phyloP scores from a whole-genome alignment of 2,888 invertebrate genomes.

The Poecilus cupreus region DNA sequence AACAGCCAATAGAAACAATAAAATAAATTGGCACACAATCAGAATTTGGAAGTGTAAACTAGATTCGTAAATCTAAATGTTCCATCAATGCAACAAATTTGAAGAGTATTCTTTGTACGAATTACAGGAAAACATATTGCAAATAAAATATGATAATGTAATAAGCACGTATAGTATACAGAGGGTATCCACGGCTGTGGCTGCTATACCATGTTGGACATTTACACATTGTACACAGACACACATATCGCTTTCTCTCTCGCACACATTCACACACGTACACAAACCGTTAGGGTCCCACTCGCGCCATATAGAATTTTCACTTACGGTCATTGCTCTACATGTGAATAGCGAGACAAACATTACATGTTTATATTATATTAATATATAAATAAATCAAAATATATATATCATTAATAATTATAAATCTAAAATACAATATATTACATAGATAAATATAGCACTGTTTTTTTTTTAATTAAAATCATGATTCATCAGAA shows the following conservation, averaged over 20 bases:
- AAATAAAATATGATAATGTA: constrained; percentile 53
- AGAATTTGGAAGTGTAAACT: constrained; percentile 17
- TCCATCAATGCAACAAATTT: constrained; percentile 16
- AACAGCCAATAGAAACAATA: constrained; percentile 9
- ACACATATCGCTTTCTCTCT: constrained; percentile 32
- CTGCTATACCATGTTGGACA: constrained; percentile 23
- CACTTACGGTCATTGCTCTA: constrained; percentile 52
- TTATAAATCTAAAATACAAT: constrained; percentile 59
- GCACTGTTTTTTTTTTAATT: constrained; percentile 55
- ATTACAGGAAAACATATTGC: constrained; percentile 56
- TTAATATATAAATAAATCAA: constrained; percentile 55
- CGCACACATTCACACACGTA: constrained; percentile 48
- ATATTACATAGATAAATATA: constrained; percentile 59
- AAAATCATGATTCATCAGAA: constrained; percentile 42
- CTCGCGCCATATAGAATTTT: constrained; percentile 41
- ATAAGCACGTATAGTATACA: constrained; percentile 47
- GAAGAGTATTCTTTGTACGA: constrained; percentile 56
- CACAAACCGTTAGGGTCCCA: constrained; percentile 40
- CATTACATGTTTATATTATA: constrained; percentile 55
- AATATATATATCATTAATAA: constrained; percentile 42
- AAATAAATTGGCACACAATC: constrained; percentile 22
- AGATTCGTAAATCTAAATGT: constrained; percentile 31
- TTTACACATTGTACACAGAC: constrained; percentile 17
- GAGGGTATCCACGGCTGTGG: constrained; percentile 30
- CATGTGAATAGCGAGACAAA: constrained; percentile 58